These are phyloP conservation scores for Allobates femoralis DNA, from an alignment of 2,797 vertebrate species.

Conservation along the genomic window DNA sequence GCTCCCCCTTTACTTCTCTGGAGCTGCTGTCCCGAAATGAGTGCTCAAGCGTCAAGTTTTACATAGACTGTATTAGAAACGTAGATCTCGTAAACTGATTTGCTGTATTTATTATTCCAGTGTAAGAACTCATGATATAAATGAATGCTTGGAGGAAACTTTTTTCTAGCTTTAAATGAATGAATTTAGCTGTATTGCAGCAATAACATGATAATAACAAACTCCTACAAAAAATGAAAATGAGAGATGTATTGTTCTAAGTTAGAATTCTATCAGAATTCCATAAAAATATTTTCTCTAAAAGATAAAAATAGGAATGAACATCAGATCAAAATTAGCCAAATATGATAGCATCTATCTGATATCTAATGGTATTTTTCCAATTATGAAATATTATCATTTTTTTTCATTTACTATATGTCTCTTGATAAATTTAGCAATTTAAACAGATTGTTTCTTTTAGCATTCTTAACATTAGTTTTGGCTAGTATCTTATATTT, in stretches of 20 bases:
- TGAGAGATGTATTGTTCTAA: background rate
- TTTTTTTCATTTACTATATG: conserved; percentile 6
- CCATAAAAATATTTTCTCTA: background rate
- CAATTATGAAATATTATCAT: background rate
- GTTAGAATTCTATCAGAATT: background rate
- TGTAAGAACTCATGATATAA: background rate
- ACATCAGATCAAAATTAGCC: background rate
- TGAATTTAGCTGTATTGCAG: background rate
- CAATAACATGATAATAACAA: background rate
- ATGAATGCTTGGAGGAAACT: background rate
- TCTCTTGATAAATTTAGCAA: conserved; percentile 15
- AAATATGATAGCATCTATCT: conserved; percentile 7
- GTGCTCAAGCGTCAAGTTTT: background rate
- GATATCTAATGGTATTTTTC: conserved; percentile 12
- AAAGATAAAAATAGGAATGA: background rate
- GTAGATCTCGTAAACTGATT: background rate
- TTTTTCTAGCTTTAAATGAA: background rate
- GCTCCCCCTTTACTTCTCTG: background rate
- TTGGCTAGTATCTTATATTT: conserved; percentile 2
- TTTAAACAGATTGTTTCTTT: background rate
- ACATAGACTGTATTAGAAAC: background rate
- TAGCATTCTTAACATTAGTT: background rate
- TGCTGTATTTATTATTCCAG: background rate
- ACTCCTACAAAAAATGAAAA: background rate
- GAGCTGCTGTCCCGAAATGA: background rate